A percentile compares a stretch with the other conserved stretches of the same genome.
phyloP scores from a whole-genome alignment of 2,888 invertebrate species.

The Drosophila emarginata region DNA sequence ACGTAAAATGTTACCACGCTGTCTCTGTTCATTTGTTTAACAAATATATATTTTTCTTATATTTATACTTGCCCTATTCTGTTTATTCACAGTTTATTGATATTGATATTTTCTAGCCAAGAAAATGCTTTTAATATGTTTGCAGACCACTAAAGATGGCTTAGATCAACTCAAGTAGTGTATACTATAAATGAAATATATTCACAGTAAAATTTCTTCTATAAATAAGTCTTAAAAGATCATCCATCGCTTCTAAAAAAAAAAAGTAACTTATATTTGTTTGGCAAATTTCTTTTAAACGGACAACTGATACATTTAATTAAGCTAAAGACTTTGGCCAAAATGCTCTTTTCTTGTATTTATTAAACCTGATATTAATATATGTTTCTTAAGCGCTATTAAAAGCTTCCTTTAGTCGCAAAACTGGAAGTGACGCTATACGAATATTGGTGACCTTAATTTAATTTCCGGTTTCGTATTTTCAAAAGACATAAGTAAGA shows the following conservation, averaged over 20 bases:
- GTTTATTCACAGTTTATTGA: background rate
- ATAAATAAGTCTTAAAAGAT: too few species aligned
- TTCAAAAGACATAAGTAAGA: background rate
- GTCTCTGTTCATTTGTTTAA: background rate
- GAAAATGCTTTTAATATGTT: background rate
- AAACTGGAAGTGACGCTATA: background rate
- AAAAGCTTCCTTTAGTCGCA: background rate
- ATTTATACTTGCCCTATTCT: background rate
- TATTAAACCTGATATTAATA: too few species aligned
- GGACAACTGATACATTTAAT: too few species aligned
- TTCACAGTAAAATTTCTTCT: too few species aligned
- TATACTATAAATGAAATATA: too few species aligned
- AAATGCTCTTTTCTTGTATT: too few species aligned
- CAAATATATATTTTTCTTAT: background rate
- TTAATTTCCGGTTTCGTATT: background rate
- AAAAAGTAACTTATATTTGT: too few species aligned
- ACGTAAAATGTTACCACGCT: background rate
- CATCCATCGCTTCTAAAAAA: too few species aligned
- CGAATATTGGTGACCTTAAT: background rate
- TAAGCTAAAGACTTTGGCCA: too few species aligned
- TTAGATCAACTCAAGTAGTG: background rate
- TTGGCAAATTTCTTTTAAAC: too few species aligned
- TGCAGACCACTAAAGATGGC: background rate
- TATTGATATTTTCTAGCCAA: background rate
- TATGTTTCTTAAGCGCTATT: background rate